Conservation (phyloP, 2,888 invertebrate species). For the Dicroscelio sp. region DNA sequence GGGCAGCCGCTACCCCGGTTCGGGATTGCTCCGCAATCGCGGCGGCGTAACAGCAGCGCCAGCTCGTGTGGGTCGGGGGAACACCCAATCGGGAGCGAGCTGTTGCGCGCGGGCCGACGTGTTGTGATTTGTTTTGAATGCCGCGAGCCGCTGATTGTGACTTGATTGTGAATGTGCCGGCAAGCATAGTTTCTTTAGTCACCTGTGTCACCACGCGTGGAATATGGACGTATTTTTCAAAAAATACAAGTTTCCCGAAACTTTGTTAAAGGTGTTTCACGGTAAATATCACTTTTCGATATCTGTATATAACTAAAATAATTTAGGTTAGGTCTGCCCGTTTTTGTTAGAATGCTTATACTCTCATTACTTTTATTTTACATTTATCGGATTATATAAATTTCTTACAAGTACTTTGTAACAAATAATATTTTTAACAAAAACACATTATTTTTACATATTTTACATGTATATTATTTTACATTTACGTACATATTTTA, state of each 20-base stretch:
- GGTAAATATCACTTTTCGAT: background rate
- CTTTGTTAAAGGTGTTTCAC: background rate
- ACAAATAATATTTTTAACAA: too few species aligned
- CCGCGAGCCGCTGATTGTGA: too few species aligned
- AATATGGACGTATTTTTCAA: background rate
- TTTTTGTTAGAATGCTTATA: background rate
- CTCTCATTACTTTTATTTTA: background rate
- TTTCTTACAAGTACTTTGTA: background rate
- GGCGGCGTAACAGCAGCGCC: background rate
- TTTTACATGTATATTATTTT: too few species aligned
- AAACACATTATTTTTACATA: background rate
- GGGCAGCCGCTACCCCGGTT: background rate
- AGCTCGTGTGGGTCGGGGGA: background rate
- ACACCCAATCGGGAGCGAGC: background rate
- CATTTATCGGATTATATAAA: background rate
- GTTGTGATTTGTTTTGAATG: background rate
- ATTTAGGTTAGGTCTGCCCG: background rate
- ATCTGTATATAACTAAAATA: background rate
- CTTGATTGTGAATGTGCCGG: background rate
- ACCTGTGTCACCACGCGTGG: background rate
- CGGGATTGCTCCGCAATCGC: background rate
- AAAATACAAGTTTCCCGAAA: background rate
- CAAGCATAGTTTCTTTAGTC: background rate
- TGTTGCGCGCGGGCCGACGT: background rate
- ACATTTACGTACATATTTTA: background rate